Evolutionary conservation across 2,888 invertebrate genomes (phyloP).

Genomic region (Chirona hameri): DNA sequence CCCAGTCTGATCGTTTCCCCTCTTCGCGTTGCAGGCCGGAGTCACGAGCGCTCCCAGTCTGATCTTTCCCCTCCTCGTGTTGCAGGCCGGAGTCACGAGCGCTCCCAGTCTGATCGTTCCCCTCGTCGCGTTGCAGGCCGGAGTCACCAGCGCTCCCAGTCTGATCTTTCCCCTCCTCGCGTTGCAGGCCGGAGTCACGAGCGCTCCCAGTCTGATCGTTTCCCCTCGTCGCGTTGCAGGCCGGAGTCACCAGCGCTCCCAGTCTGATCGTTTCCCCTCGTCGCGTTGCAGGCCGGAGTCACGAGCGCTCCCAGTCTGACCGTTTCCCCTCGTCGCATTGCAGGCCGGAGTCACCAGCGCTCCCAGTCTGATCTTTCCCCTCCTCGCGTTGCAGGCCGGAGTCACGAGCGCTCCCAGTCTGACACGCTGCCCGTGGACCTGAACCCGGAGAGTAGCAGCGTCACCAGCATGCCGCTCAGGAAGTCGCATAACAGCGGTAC

Average conservation of each 20-base stretch:
- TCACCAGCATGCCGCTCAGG: slow-evolving; percentile 72
- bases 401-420: slow-evolving; percentile 81
- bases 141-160: slow-evolving; percentile 78
- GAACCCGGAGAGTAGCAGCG: slow-evolving; percentile 91
- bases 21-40: slow-evolving; percentile 31
- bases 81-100: slow-evolving; percentile 58
- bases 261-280: slow-evolving; percentile 61
- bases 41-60: slow-evolving; percentile 81
- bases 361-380: slow-evolving; percentile 68
- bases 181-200: slow-evolving; percentile 57
- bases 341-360: slow-evolving; percentile 61
- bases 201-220: slow-evolving; percentile 77
- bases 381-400: slow-evolving; percentile 31
- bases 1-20: slow-evolving; percentile 67
- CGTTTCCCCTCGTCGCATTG: no score
- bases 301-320: slow-evolving; percentile 85
- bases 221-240: slow-evolving; percentile 23
- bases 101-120: slow-evolving; percentile 73
- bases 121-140: slow-evolving; percentile 30
- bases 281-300: slow-evolving; percentile 45
- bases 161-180: slow-evolving; percentile 53
- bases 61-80: slow-evolving; percentile 49
- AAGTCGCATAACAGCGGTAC: slow-evolving; percentile 39
- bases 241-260: slow-evolving; percentile 70
- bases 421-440: slow-evolving; percentile 86